These are phyloP conservation scores for Ceramica pisi DNA, from an alignment of 2,888 invertebrate genomes.

Conservation along the genomic window DNA sequence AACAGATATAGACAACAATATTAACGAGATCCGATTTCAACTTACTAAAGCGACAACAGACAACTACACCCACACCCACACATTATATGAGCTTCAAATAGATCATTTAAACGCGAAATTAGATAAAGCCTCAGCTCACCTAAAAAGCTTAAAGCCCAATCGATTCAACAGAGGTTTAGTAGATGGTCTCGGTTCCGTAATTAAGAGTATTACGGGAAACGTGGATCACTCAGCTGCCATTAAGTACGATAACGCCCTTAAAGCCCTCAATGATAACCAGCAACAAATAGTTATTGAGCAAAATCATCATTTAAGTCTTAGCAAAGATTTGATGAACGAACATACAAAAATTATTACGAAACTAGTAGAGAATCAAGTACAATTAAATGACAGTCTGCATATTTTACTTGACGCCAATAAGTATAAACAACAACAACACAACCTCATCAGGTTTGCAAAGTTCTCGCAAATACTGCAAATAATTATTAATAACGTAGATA, in stretches of 20 bases:
- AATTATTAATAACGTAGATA: too few relatives aligned
- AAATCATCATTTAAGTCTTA: not conserved
- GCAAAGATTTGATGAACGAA: not conserved
- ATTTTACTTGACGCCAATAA: too few relatives aligned
- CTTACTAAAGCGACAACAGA: not conserved
- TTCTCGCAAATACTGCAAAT: too few relatives aligned
- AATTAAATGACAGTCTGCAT: too few relatives aligned
- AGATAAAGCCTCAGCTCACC: conserved; percentile 3
- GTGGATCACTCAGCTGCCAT: not conserved
- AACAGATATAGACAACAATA: not conserved
- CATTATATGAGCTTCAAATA: not conserved
- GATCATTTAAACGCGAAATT: not conserved
- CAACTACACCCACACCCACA: not conserved
- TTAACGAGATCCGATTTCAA: not conserved
- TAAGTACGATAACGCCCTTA: conserved; percentile 1
- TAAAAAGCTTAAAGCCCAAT: conserved; percentile 6
- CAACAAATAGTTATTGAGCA: not conserved
- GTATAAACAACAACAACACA: too few relatives aligned
- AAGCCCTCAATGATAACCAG: not conserved
- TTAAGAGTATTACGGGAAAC: conserved; percentile 6
- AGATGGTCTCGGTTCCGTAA: not conserved
- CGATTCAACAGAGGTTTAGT: conserved; percentile 3
- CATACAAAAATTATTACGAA: too few relatives aligned
- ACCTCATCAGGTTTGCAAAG: too few relatives aligned
- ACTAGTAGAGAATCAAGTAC: too few relatives aligned